A percentile compares a stretch with the other conserved stretches of the same genome.
Conservation (phyloP, 2,797 vertebrate genomes). For the Tapirus indicus region DNA sequence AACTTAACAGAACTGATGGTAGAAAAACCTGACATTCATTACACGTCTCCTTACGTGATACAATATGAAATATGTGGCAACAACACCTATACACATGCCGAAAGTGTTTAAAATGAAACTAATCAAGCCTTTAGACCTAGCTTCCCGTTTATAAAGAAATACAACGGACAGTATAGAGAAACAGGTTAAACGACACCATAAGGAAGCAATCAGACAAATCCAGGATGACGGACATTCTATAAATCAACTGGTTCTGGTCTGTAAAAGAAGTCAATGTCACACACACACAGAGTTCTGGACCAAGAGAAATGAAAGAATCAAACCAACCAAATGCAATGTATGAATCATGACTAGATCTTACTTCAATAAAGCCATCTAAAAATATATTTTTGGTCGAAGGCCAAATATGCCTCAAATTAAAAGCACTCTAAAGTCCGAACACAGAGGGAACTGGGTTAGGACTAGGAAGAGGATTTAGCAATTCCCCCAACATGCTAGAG, state of each 20-base stretch:
- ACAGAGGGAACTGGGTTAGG: not conserved
- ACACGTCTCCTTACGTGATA: not conserved
- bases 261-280: not conserved
- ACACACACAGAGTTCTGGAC: not conserved
- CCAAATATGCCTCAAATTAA: not conserved
- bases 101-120: constrained; percentile 44
- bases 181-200: not conserved
- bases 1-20: not conserved
- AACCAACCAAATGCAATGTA: not conserved
- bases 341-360: not conserved
- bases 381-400: not conserved
- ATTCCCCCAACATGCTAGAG: not conserved
- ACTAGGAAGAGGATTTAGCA: not conserved
- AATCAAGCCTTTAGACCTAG: constrained; percentile 28
- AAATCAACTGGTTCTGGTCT: not conserved
- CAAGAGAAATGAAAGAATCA: constrained; percentile 36
- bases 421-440: not conserved
- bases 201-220: constrained; percentile 10
- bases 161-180: not conserved
- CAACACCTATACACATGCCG: not conserved
- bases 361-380: not conserved
- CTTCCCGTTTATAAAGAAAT: constrained; percentile 17
- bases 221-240: not conserved
- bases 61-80: not conserved
- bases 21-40: not conserved